Conservation (phyloP, 2,113 vertebrate species). For the Lophura nycthemera region DNA sequence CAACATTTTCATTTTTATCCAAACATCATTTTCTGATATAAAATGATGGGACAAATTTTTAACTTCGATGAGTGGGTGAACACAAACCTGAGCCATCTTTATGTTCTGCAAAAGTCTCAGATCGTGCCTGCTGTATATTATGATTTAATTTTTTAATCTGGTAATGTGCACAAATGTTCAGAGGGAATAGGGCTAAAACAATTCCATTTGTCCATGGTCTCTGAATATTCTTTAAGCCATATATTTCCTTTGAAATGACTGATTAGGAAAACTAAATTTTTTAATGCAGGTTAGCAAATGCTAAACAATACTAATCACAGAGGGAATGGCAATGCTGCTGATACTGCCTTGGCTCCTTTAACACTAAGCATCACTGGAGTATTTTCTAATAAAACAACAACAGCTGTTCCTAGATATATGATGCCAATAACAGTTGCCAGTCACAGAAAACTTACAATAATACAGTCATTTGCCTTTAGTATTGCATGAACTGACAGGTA, state of each 20-base stretch:
- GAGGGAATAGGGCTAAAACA: background rate
- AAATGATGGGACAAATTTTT: background rate
- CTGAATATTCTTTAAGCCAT: background rate
- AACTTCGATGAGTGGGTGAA: background rate
- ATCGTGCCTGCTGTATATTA: background rate
- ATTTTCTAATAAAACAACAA: constrained; percentile 71
- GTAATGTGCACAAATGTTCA: background rate
- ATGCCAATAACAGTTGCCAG: constrained; percentile 64
- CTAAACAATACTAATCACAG: background rate
- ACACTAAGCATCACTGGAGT: constrained; percentile 35
- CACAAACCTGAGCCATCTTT: background rate
- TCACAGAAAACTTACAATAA: constrained; percentile 43
- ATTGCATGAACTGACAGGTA: background rate
- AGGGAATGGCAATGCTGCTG: background rate
- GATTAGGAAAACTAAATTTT: constrained; percentile 18
- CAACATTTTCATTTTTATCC: background rate
- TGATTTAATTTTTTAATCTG: background rate
- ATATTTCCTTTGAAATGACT: background rate
- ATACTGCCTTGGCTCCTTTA: constrained; percentile 51
- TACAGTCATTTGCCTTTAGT: constrained; percentile 21
- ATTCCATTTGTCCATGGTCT: background rate
- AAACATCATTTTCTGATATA: background rate
- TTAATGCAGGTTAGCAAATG: constrained; percentile 35
- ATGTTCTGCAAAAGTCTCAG: background rate
- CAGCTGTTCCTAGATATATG: constrained; percentile 65